Conservation (phyloP, 2,113 vertebrate genomes). For the Haemorhous mexicanus region DNA sequence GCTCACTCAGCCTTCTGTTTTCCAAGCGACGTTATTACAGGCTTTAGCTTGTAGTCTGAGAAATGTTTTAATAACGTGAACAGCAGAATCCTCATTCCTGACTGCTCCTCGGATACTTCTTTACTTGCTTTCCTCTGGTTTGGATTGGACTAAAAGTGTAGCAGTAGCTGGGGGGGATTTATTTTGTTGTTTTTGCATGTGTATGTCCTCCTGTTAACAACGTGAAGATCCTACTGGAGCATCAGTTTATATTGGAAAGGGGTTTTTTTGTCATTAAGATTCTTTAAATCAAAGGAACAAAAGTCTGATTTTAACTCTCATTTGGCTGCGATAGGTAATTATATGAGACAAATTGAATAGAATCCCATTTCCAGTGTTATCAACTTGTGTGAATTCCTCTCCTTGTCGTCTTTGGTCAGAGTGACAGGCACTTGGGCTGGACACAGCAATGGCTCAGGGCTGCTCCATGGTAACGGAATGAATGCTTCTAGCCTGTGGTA, state of each 20-base stretch:
- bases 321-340: neutral
- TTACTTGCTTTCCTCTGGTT: neutral
- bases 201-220: neutral
- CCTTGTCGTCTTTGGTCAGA: neutral
- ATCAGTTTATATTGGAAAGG: neutral
- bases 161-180: neutral
- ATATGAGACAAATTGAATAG: neutral
- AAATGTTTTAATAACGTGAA: conserved; percentile 64
- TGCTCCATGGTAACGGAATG: neutral
- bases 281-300: neutral
- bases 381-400: neutral
- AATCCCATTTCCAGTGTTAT: neutral
- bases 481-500: neutral
- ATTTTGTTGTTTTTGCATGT: neutral
- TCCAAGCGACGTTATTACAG: conserved; percentile 73
- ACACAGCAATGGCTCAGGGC: neutral
- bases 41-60: conserved; percentile 69
- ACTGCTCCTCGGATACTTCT: neutral
- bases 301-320: neutral
- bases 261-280: neutral
- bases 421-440: neutral
- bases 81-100: conserved; percentile 11
- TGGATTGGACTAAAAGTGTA: neutral
- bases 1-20: conserved; percentile 73
- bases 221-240: neutral